These are phyloP conservation scores for Himalopsyche phryganea DNA, from an alignment of 1,140 invertebrate species.

Conservation along the genomic window DNA sequence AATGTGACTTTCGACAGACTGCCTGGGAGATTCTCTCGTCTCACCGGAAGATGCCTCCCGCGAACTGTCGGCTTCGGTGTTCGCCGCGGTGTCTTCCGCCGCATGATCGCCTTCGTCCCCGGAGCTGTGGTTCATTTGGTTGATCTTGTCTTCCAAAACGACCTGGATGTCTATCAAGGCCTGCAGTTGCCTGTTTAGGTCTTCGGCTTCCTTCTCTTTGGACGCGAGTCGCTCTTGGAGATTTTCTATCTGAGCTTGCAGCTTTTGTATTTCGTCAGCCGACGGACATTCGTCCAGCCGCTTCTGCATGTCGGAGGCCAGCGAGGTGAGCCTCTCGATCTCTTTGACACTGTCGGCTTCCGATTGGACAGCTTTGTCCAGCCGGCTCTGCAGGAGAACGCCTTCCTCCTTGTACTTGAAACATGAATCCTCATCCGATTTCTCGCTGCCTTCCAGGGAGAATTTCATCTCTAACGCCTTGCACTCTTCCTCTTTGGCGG, in stretches of 20 bases:
- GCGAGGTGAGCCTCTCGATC: slow-evolving; percentile 21
- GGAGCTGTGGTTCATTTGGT: slow-evolving; percentile 38
- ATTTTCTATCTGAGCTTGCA: slow-evolving; percentile 6
- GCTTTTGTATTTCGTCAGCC: slow-evolving; percentile 5
- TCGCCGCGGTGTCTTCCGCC: not conserved
- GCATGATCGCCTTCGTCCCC: not conserved
- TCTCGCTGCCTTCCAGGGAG: slow-evolving; percentile 24
- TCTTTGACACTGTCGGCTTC: slow-evolving; percentile 17
- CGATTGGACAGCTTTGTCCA: slow-evolving; percentile 12
- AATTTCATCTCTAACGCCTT: slow-evolving; percentile 18
- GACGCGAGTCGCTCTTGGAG: slow-evolving; percentile 13
- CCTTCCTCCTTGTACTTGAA: slow-evolving; percentile 30
- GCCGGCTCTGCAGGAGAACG: slow-evolving; percentile 16
- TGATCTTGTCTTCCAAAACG: slow-evolving; percentile 26
- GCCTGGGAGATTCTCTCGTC: no score
- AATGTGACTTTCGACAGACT: slow-evolving; percentile 15
- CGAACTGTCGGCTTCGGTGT: not conserved
- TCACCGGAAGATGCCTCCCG: slow-evolving; percentile 30
- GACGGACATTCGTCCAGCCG: slow-evolving; percentile 22
- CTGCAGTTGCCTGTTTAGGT: slow-evolving; percentile 13
- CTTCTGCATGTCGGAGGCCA: slow-evolving; percentile 18
- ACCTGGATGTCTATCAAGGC: slow-evolving; percentile 17
- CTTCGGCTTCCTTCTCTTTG: slow-evolving; percentile 19
- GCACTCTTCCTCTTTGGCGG: slow-evolving; percentile 24
- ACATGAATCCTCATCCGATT: slow-evolving; percentile 18